These are phyloP conservation scores for Oreochromis aureus DNA, from an alignment of 2,113 vertebrate species.

Conservation along the genomic window DNA sequence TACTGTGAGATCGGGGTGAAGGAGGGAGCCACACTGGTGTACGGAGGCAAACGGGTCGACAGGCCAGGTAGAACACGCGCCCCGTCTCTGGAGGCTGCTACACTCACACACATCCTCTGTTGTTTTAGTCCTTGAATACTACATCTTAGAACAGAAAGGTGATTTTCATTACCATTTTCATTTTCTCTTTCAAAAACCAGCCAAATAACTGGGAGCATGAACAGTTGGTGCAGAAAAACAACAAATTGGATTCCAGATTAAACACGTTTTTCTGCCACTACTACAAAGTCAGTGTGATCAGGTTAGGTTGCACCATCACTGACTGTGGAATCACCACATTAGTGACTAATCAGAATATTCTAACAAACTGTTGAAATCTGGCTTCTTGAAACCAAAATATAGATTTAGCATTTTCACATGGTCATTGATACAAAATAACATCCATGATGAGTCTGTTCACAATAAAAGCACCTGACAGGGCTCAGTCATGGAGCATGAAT, in stretches of 20 bases:
- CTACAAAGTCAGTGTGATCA: too few relatives aligned
- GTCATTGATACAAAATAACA: not conserved
- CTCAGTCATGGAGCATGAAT: not conserved
- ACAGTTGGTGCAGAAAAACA: not conserved
- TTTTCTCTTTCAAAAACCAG: not conserved
- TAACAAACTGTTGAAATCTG: not conserved
- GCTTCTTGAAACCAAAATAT: not conserved
- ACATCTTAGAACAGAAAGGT: not conserved
- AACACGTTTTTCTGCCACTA: too few relatives aligned
- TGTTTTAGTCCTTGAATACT: not conserved
- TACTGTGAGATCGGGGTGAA: slow-evolving; percentile 76
- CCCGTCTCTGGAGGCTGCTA: not conserved
- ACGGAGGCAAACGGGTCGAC: slow-evolving; percentile 76
- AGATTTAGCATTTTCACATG: not conserved
- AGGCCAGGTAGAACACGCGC: slow-evolving; percentile 71
- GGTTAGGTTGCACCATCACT: not conserved
- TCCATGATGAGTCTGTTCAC: not conserved
- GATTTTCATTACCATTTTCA: not conserved
- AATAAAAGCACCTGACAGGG: not conserved
- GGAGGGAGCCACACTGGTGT: slow-evolving; percentile 81
- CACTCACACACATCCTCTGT: not conserved
- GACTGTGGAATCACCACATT: not conserved
- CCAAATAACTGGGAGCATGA: not conserved
- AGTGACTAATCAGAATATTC: not conserved
- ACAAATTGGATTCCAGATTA: not conserved